These are phyloP conservation scores for Drosophila insularis DNA, from an alignment of 1,140 invertebrate species.

Conservation along the genomic window DNA sequence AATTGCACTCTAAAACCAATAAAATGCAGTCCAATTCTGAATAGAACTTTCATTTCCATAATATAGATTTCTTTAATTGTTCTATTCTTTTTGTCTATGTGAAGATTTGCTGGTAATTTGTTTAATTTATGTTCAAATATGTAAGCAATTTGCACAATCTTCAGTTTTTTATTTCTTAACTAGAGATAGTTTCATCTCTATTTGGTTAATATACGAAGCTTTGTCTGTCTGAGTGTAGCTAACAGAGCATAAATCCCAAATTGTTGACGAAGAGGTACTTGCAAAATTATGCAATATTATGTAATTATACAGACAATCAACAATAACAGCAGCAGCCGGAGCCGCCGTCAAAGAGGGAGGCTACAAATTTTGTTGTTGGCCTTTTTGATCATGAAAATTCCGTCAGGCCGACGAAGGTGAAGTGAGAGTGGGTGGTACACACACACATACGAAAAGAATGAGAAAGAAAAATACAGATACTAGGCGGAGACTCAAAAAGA, in stretches of 20 bases:
- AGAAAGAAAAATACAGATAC: constrained; percentile 10
- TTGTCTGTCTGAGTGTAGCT: constrained; percentile 43
- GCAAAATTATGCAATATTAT: constrained; percentile 80
- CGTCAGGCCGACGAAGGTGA: constrained; percentile 31
- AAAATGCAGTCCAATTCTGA: too few relatives aligned
- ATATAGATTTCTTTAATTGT: too few relatives aligned
- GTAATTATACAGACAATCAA: constrained; percentile 79
- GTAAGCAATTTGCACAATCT: too few relatives aligned
- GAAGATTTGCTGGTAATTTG: too few relatives aligned
- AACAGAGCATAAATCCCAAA: constrained; percentile 81
- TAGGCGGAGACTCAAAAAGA: too few relatives aligned
- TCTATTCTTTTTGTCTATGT: too few relatives aligned
- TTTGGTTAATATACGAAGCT: too few relatives aligned
- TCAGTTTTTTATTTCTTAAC: not conserved
- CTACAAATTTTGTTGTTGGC: constrained; percentile 38
- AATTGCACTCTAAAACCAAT: too few relatives aligned
- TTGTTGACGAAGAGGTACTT: constrained; percentile 59
- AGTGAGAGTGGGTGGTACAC: not conserved
- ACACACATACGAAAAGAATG: not conserved
- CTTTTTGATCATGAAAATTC: constrained; percentile 40
- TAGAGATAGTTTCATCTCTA: not conserved
- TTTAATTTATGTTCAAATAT: too few relatives aligned
- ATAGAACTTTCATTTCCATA: too few relatives aligned
- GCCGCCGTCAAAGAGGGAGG: constrained; percentile 26
- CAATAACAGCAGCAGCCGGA: constrained; percentile 14